Base-by-base conservation (phyloP, 2,888 invertebrate genomes). In the Oligia fasciuncula region DNA sequence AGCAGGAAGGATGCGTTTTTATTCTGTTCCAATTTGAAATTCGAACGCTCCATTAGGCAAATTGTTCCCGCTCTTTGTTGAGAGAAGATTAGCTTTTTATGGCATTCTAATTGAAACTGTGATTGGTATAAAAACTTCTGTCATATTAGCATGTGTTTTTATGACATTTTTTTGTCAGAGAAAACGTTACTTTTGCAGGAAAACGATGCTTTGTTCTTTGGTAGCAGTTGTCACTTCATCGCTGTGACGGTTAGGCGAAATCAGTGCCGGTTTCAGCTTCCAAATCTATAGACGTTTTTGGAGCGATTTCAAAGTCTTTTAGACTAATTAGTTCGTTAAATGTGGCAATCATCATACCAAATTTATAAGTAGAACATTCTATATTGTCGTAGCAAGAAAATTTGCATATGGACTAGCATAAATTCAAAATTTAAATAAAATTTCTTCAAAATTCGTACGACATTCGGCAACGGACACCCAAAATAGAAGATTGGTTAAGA, bases 1-100 rank as follows among this genome's bases (percentile, higher is more conserved):
- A 96, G 91, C 87, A 95, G 96, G 96, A 95, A 95, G 93, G 95
- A 94, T 94, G 93, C 90, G 93, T 95, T 95, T 95, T 95, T 92
- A 84, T 88, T 87, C 88, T 73, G 85, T 88, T 91, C 91, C 92
- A 94, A 93, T 92, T 94, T 93, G 91, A 93, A 94, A 94, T 93
- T 91, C 85, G 85, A 93, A 94, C 95, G 96, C 93, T 95, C 92
- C 94, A 93, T 94, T 95, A 95, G 91, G 85, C 94, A 93, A 94
- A 95, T 95, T 94, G 94, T 94, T 92, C 88, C 92, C 93, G 91
- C 93, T 93, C 94, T 93, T 95, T 95, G 94, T 95, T 91, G 89
- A 81, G 77, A 83, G 83, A 68, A 85, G 88, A 90, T 88, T 89
- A 90, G 89, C 83, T 91, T 91, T 91, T 90, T 91, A 83, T 91